A percentile compares a stretch with the other conserved stretches of the same genome.
Evolutionary conservation across 2,797 vertebrate species (phyloP).

Genomic region (Brachymystax lenok): DNA sequence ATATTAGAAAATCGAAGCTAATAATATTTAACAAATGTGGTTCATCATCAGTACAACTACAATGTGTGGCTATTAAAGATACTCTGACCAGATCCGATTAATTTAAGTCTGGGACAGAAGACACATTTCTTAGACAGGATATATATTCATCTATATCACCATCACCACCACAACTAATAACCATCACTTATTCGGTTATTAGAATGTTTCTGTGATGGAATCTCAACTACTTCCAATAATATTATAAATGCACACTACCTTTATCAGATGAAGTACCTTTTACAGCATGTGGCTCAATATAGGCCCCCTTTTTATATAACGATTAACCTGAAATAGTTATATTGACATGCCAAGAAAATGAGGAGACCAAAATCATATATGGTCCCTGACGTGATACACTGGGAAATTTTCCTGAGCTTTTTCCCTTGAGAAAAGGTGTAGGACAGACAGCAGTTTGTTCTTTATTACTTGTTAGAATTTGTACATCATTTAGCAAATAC

Average conservation of each 20-base stretch:
- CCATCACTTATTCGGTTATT: not conserved
- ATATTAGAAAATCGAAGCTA: too few species aligned
- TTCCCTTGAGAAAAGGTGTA: not conserved
- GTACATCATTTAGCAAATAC: not conserved
- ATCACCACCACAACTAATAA: too few species aligned
- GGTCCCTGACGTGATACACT: not conserved
- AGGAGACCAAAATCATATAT: not conserved
- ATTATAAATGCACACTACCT: not conserved
- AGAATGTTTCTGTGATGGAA: not conserved
- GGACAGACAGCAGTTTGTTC: not conserved
- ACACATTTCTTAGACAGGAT: not conserved
- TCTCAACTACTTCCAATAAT: not conserved
- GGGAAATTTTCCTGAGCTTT: not conserved
- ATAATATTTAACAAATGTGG: too few species aligned
- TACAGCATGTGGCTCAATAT: not conserved
- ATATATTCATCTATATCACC: not conserved
- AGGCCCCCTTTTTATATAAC: not conserved
- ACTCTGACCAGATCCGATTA: not conserved
- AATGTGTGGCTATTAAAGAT: too few species aligned
- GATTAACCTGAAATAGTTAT: not conserved
- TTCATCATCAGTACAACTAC: too few species aligned
- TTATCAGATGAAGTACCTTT: not conserved
- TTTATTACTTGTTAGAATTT: constrained; percentile 11
- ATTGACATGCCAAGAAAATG: not conserved
- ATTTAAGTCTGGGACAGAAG: not conserved